A percentile compares a stretch with the other conserved stretches of the same genome.
phyloP scores from a whole-genome alignment of 2,113 vertebrate genomes.

The Nerophis lumbriciformis region DNA sequence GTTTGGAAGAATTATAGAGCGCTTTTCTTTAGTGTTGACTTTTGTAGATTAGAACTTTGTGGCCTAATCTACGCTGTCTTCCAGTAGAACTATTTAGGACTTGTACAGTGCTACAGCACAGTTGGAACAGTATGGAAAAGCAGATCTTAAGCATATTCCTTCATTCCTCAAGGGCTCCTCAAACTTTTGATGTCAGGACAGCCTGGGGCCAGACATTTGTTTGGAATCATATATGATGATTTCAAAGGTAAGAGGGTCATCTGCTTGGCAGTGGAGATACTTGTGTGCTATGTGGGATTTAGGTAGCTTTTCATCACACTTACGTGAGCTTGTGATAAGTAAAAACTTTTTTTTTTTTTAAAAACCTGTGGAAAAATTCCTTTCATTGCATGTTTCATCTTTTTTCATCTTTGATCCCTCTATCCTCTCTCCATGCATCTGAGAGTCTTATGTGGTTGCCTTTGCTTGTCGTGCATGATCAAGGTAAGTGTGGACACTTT shows the following conservation, averaged over 20 bases:
- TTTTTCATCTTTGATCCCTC: conserved; percentile 12
- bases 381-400: conserved; percentile 30
- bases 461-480: conserved; percentile 40
- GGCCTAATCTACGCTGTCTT: too few relatives aligned
- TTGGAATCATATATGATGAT: conserved; percentile 75
- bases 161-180: conserved; percentile 73
- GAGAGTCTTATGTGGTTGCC: conserved; percentile 29
- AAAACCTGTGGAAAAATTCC: conserved; percentile 54
- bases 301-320: neutral
- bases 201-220: conserved; percentile 75
- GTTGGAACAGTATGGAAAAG: conserved; percentile 10
- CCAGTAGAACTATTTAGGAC: too few relatives aligned
- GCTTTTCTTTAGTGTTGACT: too few relatives aligned
- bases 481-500: conserved; percentile 55
- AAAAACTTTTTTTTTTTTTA: too few relatives aligned
- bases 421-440: conserved; percentile 5
- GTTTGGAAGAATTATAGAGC: too few relatives aligned
- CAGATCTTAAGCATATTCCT: conserved; percentile 47
- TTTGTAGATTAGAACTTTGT: too few relatives aligned
- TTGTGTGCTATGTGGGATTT: neutral
- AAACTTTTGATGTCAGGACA: conserved; percentile 80
- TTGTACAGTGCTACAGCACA: conserved; percentile 1
- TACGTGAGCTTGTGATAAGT: neutral
- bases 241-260: conserved; percentile 81
- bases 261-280: neutral